phyloP scores from a whole-genome alignment of 2,888 invertebrate species.

The Drosophila mayaguana region DNA sequence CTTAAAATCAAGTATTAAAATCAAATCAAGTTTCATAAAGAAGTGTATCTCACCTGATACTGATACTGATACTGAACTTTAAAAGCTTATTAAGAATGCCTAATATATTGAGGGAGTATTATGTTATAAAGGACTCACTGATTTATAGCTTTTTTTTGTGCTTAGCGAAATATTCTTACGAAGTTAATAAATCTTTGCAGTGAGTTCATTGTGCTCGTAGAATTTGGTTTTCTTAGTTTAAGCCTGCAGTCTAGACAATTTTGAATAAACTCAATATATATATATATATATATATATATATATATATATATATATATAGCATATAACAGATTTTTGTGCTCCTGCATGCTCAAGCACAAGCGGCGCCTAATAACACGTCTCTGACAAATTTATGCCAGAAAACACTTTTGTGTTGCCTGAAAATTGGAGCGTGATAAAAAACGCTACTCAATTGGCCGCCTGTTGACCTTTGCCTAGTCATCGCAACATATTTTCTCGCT shows the following conservation, averaged over 20 bases:
- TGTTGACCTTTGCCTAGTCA: conserved; percentile 54
- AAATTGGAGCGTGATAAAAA: conserved; percentile 34
- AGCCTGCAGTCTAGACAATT: background rate
- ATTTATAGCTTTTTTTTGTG: too few relatives aligned
- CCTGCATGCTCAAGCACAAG: background rate
- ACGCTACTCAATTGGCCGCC: conserved; percentile 42
- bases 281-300: too few relatives aligned
- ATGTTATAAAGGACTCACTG: too few relatives aligned
- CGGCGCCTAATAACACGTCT: conserved; percentile 2
- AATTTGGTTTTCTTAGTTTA: background rate
- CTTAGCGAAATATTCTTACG: background rate
- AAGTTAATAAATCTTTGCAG: background rate
- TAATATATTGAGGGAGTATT: too few relatives aligned
- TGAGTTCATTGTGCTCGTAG: background rate
- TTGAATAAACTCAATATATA: background rate
- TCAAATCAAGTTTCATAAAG: too few relatives aligned
- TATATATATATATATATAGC: too few relatives aligned
- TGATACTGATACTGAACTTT: too few relatives aligned
- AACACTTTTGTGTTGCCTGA: conserved; percentile 23
- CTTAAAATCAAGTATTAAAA: too few relatives aligned
- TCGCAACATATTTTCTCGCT: conserved; percentile 14
- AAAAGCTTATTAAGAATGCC: background rate
- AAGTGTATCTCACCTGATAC: too few relatives aligned
- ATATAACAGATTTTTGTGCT: background rate
- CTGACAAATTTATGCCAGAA: conserved; percentile 16